Evolutionary conservation across 2,113 vertebrate genomes (phyloP).

Genomic region (Triplophysa siluroides): DNA sequence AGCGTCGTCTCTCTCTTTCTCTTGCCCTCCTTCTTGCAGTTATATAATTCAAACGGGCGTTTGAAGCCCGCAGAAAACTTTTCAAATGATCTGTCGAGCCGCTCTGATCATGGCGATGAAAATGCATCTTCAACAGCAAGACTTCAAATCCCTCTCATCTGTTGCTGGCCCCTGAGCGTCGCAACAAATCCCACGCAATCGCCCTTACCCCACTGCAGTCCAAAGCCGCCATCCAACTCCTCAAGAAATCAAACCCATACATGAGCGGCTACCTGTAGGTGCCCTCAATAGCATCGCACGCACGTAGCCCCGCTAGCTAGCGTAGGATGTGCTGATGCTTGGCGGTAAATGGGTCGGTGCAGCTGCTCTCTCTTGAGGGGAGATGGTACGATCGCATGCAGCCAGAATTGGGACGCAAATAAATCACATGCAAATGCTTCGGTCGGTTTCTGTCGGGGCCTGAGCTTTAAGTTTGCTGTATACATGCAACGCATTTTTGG

Average conservation of each 20-base stretch:
- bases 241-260: not conserved
- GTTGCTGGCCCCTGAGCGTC: conserved; percentile 10
- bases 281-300: conserved; percentile 34
- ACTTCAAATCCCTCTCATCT: conserved; percentile 27
- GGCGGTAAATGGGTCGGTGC: conserved; percentile 45
- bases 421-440: conserved; percentile 46
- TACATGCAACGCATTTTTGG: not conserved
- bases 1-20: conserved; percentile 4
- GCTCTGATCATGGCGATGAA: conserved; percentile 41
- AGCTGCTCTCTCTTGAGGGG: conserved; percentile 43
- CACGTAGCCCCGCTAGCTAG: not conserved
- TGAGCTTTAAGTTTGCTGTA: not conserved
- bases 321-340: conserved; percentile 30
- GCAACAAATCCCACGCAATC: conserved; percentile 16
- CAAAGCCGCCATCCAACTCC: not conserved
- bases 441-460: not conserved
- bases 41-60: conserved; percentile 44
- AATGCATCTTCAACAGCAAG: conserved; percentile 1
- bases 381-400: conserved; percentile 46
- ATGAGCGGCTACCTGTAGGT: not conserved
- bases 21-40: not conserved
- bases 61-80: conserved; percentile 51
- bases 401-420: conserved; percentile 49
- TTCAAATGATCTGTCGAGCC: not conserved
- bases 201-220: not conserved